Evolutionary conservation across 2,888 invertebrate genomes (phyloP).

Genomic region (Archips xylosteana): DNA sequence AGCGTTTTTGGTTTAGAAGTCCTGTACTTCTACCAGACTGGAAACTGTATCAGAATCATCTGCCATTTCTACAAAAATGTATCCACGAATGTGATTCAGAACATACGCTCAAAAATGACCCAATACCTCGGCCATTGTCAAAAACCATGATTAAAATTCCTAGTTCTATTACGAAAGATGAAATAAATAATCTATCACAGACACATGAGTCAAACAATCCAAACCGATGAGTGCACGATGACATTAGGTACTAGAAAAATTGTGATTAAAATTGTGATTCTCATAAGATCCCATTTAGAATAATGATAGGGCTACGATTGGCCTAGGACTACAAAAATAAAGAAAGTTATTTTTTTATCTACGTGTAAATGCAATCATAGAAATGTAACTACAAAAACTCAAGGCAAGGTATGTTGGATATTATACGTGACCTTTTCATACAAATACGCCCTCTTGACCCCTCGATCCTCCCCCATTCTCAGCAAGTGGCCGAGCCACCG

Average conservation of each 20-base stretch:
- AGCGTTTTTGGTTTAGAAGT: no score
- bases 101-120: background rate
- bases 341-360: background rate
- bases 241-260: slow-evolving; percentile 53
- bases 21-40: no score
- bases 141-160: slow-evolving; percentile 54
- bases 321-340: slow-evolving; percentile 41
- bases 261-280: slow-evolving; percentile 64
- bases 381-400: no score
- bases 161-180: slow-evolving; percentile 58
- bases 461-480: no score
- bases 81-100: no score
- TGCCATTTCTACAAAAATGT: no score
- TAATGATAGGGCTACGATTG: slow-evolving; percentile 52
- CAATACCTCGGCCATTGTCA: slow-evolving; percentile 72
- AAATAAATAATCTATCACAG: slow-evolving; percentile 84
- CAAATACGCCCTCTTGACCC: no score
- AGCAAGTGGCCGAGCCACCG: no score
- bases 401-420: no score
- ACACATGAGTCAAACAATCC: slow-evolving; percentile 77
- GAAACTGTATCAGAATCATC: no score
- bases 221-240: slow-evolving; percentile 67
- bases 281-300: slow-evolving; percentile 72
- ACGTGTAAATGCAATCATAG: background rate
- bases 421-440: no score